Evolutionary conservation across 2,797 vertebrate genomes (phyloP), one percentile per base, ranked within the genome.

Genomic region (Gymnopithys bicolor): DNA sequence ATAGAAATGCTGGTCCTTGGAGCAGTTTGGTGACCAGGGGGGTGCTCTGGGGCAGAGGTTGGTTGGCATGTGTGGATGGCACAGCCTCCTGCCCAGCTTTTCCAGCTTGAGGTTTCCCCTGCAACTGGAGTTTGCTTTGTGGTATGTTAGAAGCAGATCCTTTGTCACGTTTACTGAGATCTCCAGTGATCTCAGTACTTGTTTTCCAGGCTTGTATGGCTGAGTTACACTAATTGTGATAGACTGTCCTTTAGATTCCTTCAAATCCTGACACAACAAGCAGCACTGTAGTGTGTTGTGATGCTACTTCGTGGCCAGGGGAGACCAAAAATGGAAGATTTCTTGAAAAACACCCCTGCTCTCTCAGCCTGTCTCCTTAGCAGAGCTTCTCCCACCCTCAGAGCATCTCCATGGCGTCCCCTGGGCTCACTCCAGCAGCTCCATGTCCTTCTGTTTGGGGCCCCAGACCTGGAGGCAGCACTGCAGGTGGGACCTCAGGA

Each of bases 261-360:
- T 69, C 27, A 64, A 69, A 78, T 73, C n/a, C 46, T 0, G 0
- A 32, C 16, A 15, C n/a, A 78, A 17, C 13, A 22, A 60, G 39
- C 30, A 32, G 27, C 19, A 52, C 1, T 17, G 1, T 1, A 28
- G 3, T 33, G 7, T 62, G 10, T 11, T 41, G 11, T 19, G 49
- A 24, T 56, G 24, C 5, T 70, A 11, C 35, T 62, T 59, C 30
- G 21, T 52, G 84, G 56, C n/a, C 52, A 71, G 23, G 23, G 14
- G 35, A 35, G 64, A 43, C 30, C 5, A 66, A 80, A 93, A 85
- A 19, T 11, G 15, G 32, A 27, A n/a, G 19, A 60, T 49, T 43
- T 25, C 27, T 67, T 37, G 13, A n/a, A 55, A 71, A 73, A 21
- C 11, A 22, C 23, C 8, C 49, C 33, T 52, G 25, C 45, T 75